phyloP scores from a whole-genome alignment of 1,140 invertebrate genomes.

The Batillaria attramentaria region DNA sequence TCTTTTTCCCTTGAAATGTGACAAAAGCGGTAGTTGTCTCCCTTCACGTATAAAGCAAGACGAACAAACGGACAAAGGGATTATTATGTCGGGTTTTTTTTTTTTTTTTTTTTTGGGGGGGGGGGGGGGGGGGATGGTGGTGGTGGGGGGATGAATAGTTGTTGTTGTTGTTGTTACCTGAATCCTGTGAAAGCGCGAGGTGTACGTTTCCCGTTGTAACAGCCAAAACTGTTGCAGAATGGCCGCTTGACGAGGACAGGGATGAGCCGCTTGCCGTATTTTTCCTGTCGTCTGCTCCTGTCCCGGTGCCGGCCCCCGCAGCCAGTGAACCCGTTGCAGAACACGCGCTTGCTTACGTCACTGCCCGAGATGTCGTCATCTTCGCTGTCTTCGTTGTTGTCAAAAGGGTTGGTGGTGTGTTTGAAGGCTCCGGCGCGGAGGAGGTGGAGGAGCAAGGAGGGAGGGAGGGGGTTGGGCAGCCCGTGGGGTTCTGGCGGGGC shows the following conservation, averaged over 20 bases:
- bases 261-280: neutral
- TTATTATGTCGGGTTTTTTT: too few relatives aligned
- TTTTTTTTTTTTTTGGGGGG: too few relatives aligned
- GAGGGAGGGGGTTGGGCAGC: slow-evolving; percentile 1
- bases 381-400: neutral
- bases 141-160: slow-evolving; percentile 3
- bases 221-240: slow-evolving; percentile 48
- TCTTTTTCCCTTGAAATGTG: too few relatives aligned
- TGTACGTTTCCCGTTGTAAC: slow-evolving; percentile 37
- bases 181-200: neutral
- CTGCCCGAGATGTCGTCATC: neutral
- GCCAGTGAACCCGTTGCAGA: slow-evolving; percentile 48
- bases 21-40: too few relatives aligned
- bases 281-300: slow-evolving; percentile 12
- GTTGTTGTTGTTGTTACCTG: slow-evolving; percentile 12
- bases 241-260: slow-evolving; percentile 33
- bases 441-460: slow-evolving; percentile 13
- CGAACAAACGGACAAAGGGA: too few relatives aligned
- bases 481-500: neutral
- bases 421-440: neutral
- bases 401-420: neutral
- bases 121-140: neutral
- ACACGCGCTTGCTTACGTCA: slow-evolving; percentile 38
- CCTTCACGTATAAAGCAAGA: too few relatives aligned
- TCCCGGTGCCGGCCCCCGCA: slow-evolving; percentile 43